Conservation (phyloP, 2,113 vertebrate genomes). For the Anser brachyrhynchus region DNA sequence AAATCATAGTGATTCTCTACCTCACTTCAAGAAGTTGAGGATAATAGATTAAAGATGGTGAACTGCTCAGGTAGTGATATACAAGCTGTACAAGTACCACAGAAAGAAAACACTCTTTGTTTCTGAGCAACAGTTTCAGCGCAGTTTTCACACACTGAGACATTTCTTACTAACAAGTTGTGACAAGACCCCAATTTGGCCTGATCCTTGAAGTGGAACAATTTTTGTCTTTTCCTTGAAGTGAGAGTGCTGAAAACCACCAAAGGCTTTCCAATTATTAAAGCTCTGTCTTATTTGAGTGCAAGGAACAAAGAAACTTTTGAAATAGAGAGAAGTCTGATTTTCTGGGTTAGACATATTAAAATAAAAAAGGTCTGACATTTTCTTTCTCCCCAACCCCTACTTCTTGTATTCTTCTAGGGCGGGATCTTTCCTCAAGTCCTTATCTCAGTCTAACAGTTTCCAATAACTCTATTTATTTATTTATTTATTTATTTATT, state of each 20-base stretch:
- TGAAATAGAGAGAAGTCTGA: neutral
- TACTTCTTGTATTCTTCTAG: neutral
- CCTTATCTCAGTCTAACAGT: neutral
- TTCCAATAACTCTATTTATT: neutral
- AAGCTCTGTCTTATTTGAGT: neutral
- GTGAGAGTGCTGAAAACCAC: neutral
- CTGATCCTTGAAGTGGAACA: neutral
- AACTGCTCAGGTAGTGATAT: neutral
- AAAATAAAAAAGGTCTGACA: neutral
- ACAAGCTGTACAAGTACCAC: neutral
- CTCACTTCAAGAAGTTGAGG: neutral
- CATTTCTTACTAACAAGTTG: neutral
- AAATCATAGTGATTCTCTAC: neutral
- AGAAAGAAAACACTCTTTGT: neutral
- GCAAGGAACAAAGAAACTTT: neutral
- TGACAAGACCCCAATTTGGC: neutral
- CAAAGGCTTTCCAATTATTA: neutral
- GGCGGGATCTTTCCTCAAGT: neutral
- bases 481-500: too few relatives aligned
- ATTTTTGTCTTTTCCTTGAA: neutral
- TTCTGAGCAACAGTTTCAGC: neutral
- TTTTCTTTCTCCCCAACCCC: neutral
- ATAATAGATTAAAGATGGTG: neutral
- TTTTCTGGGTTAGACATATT: neutral
- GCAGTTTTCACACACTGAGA: neutral